Base-by-base conservation (phyloP, 2,113 vertebrate species). In the Hippocampus comes region DNA sequence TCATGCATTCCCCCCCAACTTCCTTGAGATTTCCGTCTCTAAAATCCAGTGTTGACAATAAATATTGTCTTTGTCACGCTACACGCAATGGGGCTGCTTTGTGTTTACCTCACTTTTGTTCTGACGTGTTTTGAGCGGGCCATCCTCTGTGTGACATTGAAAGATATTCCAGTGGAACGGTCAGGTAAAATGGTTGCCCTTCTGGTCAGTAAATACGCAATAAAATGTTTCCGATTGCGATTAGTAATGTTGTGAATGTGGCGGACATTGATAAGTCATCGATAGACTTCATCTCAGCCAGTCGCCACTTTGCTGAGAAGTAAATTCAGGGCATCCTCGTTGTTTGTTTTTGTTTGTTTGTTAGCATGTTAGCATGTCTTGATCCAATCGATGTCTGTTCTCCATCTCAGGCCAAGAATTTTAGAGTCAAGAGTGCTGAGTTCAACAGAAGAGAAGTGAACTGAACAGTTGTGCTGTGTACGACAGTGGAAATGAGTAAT, bases 1-100 rank as follows among this genome's bases (percentile, higher is more conserved):
- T 92, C 85, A 87, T 72, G 79, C 83, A 77, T 84, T 87, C 84
- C 67, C 25, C 25, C 74, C 75, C 55, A 49, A 71, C 71, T 84
- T 81, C 82, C 76, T 78, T 72, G 8, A 66, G 75, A 59, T 53
- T 75, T 78, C 72, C 0, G n/a, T 69, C 60, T 70, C 55, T 70
- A 67, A 70, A 82, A 82, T 73, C 1, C 43, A 1, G 20, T 75
- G 82, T 84, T 82, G 84, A 86, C 76, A 63, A 88, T 87, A 80
- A 81, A 84, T 88, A 84, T 11, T 3, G 67, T 9, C 51, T 79
- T 14, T 86, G 86, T 90, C 85, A 81, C 84, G 61, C 79, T 10
- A 51, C 73, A 38, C 34, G 34, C 34, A 38, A 38, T 38, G 34
- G 25, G 63, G 61, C 79, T 9, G 48, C 74, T 70, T 85, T 81